Base-by-base conservation (phyloP, 1,140 invertebrate genomes). In the Drosophila equinoxialis region DNA sequence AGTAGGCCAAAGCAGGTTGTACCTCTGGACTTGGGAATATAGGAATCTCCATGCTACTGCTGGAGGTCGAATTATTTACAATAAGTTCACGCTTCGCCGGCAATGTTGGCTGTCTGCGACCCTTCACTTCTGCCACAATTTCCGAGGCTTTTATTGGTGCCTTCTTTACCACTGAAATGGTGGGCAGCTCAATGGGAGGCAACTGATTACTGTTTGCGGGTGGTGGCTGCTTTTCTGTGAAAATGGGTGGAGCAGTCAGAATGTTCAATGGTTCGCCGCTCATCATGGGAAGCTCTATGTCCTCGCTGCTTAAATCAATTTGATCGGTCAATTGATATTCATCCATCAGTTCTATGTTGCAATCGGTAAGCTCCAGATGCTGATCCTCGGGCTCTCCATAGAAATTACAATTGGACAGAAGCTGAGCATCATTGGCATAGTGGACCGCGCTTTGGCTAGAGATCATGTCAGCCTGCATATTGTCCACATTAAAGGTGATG, bases 271-370 rank as follows among this genome's bases (percentile, higher is more conserved):
- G 74, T 57, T 89, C 84, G 10, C 72, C 71, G 20, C 70, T 74
- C 17, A 76, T 74, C 23, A 81, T 17, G 6, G 81, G 90, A 58
- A 91, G 17, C 45, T 79, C 72, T 45, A 91, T 86, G 4, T 91
- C 90, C 6, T 79, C 90, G 57, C 87, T 91, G 55, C 71, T 79
- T n/a, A 91, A 51, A 60, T 91, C 90, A 6, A 91, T 83, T 68
- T 91, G 90, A 68, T 91, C 79, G 8, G 90, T 91, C 11, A 87
- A 65, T 58, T 91, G 84, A 58, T 79, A 91, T 37, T 91, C 83
- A 68, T 91, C 90, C 90, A 91, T 91, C 5, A 91, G 64, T 33
- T 91, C 90, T 48, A 91, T 91, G 39, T 91, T 91, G 70, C 90
- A 91, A 42, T 91, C 90, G 2, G 85, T 90, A 5, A 90, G 48